A percentile compares a stretch with the other conserved stretches of the same genome.
These are phyloP conservation scores for Megastigmus dorsalis DNA, from an alignment of 2,888 invertebrate genomes.

Conservation along the genomic window DNA sequence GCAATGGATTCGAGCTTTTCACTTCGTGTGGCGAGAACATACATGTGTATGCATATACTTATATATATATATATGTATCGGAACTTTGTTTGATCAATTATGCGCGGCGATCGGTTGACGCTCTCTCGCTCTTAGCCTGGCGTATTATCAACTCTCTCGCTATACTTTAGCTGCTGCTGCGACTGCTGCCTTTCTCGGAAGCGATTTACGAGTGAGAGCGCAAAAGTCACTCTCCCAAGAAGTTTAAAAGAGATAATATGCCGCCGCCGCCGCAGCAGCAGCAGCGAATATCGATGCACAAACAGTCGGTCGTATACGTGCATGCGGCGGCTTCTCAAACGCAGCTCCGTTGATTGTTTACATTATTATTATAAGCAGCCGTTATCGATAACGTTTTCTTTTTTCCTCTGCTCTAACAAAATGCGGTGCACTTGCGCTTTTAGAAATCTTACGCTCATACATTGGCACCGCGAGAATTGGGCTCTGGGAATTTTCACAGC, in stretches of 20 bases:
- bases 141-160: slow-evolving; percentile 25
- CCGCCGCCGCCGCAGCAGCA: not conserved
- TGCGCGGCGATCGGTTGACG: slow-evolving; percentile 19
- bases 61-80: not conserved
- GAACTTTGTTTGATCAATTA: slow-evolving; percentile 36
- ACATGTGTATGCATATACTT: not conserved
- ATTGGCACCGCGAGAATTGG: no score
- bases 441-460: no score
- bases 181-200: slow-evolving; percentile 19
- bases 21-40: no score
- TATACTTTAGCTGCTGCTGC: no score
- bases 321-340: not conserved
- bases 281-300: not conserved
- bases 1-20: no score
- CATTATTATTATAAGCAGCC: not conserved
- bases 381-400: no score
- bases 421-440: no score
- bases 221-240: slow-evolving; percentile 20
- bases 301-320: not conserved
- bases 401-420: not conserved
- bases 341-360: not conserved
- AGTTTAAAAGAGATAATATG: no score
- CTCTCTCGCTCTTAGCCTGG: not conserved
- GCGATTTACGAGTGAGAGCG: slow-evolving; percentile 21
- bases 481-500: no score